Percentiles rank a stretch among this genome's conserved stretches.
phyloP scores from a whole-genome alignment of 2,888 invertebrate genomes.

The Neelides folsomi region DNA sequence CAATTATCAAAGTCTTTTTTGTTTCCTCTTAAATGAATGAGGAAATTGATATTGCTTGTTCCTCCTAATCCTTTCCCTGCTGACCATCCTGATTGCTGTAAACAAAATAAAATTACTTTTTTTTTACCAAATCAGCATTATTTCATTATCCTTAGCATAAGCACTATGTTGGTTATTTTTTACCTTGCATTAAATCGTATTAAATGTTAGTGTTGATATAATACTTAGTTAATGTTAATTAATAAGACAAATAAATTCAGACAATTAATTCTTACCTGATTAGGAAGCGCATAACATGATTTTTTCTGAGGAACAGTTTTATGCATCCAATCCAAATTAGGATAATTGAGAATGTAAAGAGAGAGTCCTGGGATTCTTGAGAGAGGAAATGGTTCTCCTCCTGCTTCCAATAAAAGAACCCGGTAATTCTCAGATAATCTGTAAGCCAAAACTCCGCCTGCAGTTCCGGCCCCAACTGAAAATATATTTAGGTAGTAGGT shows the following conservation, averaged over 20 bases:
- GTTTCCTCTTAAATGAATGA: slow-evolving; percentile 58
- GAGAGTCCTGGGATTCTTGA: slow-evolving; percentile 40
- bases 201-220: no score
- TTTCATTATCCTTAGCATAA: no score
- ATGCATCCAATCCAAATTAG: slow-evolving; percentile 42
- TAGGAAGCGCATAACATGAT: slow-evolving; percentile 16
- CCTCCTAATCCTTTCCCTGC: slow-evolving; percentile 65
- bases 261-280: slow-evolving; percentile 17
- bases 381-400: slow-evolving; percentile 40
- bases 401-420: slow-evolving; percentile 44
- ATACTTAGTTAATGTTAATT: no score
- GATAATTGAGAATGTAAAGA: slow-evolving; percentile 37
- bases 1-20: slow-evolving; percentile 47
- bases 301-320: slow-evolving; percentile 40
- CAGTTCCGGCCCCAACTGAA: slow-evolving; percentile 41
- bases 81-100: slow-evolving; percentile 52
- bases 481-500: no score
- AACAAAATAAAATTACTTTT: slow-evolving; percentile 8
- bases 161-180: no score
- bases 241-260: no score
- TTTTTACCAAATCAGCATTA: no score
- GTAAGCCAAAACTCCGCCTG: slow-evolving; percentile 44
- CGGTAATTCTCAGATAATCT: slow-evolving; percentile 42
- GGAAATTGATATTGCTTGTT: slow-evolving; percentile 58
- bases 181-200: no score